phyloP scores from a whole-genome alignment of 92 coral and sea anemone species.

The Umimayanthus kanabou region DNA sequence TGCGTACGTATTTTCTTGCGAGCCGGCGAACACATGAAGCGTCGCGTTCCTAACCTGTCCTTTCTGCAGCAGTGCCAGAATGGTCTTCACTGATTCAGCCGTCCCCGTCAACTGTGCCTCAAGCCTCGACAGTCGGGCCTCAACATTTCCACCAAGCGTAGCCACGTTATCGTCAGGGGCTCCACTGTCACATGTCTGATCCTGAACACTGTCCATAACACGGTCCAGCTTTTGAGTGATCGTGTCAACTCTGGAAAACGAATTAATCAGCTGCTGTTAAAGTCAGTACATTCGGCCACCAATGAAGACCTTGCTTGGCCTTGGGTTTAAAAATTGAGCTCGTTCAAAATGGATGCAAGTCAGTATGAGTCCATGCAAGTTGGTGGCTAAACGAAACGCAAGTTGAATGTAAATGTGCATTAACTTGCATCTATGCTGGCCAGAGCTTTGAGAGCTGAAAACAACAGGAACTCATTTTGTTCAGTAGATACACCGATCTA shows the following conservation, averaged over 20 bases:
- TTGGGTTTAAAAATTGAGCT: no score
- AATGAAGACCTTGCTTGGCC: no score
- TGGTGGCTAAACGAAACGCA: no score
- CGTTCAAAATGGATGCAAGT: no score
- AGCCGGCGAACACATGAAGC: neutral
- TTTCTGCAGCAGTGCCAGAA: conserved; percentile 63
- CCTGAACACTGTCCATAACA: conserved; percentile 70
- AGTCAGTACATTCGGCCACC: no score
- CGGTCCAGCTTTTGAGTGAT: conserved; percentile 80
- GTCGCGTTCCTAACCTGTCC: conserved; percentile 35
- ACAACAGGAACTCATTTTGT: no score
- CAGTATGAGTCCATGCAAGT: no score
- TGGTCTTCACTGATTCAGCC: conserved; percentile 58
- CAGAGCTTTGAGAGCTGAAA: no score
- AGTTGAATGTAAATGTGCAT: no score
- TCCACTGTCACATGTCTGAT: conserved; percentile 12
- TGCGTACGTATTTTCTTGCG: neutral
- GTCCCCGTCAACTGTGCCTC: conserved; percentile 65
- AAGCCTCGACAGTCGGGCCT: conserved; percentile 70
- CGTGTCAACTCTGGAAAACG: conserved; percentile 58
- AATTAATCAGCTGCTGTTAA: neutral
- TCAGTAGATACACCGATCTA: no score
- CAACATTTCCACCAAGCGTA: conserved; percentile 19
- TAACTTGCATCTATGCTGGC: no score
- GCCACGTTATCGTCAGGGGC: neutral